Base-by-base conservation (phyloP, 2,888 invertebrate genomes). In the Trachelus tabidus region DNA sequence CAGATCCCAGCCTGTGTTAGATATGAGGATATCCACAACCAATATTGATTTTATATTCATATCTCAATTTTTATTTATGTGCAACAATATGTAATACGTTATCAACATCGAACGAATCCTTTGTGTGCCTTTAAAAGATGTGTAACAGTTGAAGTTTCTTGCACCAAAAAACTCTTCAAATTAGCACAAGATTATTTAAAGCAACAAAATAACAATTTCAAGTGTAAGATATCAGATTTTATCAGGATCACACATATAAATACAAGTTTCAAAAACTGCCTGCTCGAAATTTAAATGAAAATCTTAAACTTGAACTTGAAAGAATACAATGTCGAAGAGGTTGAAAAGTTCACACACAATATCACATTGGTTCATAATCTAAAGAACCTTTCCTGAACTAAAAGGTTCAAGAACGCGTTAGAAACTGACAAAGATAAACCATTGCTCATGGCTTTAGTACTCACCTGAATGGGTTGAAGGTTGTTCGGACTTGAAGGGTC, bases 391-490 rank as follows among this genome's bases (percentile, higher is more conserved):
- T 9, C 23, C 23, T 56, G 56, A 56, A 23, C 23, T 56, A 23
- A 2, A 56, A 56, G 56, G 56, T 56, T 56, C 23, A 23, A 56
- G 9, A 23, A 56, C 23, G 23, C 9, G 23, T 15, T 23, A 56
- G 23, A 56, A 56, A 56, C 56, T 56, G 56, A 56, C 23, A 23
- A 56, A 2, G 15, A 56, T 23, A 56, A 56, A 23, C 23, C 56
- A 56, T 23, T 23, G 56, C 56, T 56, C 2, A 56, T 56, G 56
- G 56, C 15, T 56, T 56, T 68, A 81, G 78, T 75, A 71, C 87
- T 78, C 85, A 91, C 91, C 89, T 91, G 91, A 73, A 91, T 91
- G 30, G 91, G 91, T 75, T 91, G 91, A 76, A 91, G 85, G 85
- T 88, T 91, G 81, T 88, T 91, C 73, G 90, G 90, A 82, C 90